These are phyloP conservation scores for Lagopus leucura DNA, from an alignment of 2,113 vertebrate species.

Conservation along the genomic window DNA sequence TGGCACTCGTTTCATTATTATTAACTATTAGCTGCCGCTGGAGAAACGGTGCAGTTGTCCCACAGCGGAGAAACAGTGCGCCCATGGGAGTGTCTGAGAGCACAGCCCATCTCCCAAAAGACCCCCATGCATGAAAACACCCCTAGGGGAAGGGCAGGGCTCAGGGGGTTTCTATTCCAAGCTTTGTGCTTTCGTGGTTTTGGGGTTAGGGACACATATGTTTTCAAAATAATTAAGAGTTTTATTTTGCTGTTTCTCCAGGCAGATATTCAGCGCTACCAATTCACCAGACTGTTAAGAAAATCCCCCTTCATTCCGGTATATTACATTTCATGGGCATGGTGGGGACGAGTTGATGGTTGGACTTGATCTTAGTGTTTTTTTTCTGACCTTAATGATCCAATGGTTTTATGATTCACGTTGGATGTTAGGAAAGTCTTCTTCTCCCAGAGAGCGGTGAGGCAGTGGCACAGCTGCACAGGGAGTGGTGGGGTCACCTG, in stretches of 20 bases:
- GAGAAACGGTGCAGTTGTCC: not conserved
- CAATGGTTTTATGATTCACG: too few species aligned
- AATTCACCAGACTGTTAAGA: not conserved
- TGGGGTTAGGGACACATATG: not conserved
- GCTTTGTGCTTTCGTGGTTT: not conserved
- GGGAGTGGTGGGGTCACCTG: too few species aligned
- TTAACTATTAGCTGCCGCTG: not conserved
- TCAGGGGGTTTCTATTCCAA: not conserved
- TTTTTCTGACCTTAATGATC: too few species aligned
- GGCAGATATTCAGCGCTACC: not conserved
- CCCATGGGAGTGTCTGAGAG: not conserved
- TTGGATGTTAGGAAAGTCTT: too few species aligned
- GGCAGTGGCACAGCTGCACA: too few species aligned
- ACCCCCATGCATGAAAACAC: not conserved
- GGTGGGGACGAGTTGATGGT: too few species aligned
- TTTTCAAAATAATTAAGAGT: not conserved
- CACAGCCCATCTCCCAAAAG: not conserved
- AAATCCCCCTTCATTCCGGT: not conserved
- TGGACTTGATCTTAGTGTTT: too few species aligned
- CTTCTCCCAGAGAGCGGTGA: too few species aligned
- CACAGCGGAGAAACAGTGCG: fast-evolving
- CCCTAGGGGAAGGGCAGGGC: not conserved
- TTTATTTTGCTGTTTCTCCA: not conserved
- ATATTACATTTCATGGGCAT: not conserved
- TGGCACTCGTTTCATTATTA: not conserved